phyloP scores from a whole-genome alignment of 2,797 vertebrate genomes.

The Liparis tanakae region DNA sequence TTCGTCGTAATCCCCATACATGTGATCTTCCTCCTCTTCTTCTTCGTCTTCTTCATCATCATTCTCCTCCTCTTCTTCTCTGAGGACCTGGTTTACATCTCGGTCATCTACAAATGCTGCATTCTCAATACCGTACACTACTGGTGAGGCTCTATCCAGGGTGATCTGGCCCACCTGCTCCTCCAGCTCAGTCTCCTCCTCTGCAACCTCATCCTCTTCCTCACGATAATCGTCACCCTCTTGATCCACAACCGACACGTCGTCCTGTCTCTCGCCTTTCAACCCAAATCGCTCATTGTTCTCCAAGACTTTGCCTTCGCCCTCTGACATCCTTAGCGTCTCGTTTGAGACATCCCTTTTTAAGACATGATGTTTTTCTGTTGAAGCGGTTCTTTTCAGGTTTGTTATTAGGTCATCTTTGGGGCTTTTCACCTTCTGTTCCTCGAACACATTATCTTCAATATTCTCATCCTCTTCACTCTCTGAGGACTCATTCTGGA shows the following conservation, averaged over 20 bases:
- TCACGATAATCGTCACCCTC: conserved; percentile 49
- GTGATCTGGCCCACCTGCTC: conserved; percentile 73
- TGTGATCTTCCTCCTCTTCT: conserved; percentile 73
- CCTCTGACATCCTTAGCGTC: conserved; percentile 38
- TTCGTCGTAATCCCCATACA: conserved; percentile 79
- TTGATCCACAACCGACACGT: conserved; percentile 21
- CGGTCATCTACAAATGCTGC: conserved; percentile 91
- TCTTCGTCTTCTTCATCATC: conserved; percentile 77
- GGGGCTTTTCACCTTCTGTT: conserved; percentile 54
- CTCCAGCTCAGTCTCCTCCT: conserved; percentile 75
- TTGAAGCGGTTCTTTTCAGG: conserved; percentile 30
- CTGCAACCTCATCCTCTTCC: conserved; percentile 67
- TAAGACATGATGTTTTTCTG: conserved; percentile 38
- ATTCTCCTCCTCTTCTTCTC: conserved; percentile 71
- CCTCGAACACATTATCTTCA: conserved; percentile 77
- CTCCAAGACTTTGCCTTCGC: conserved; percentile 57
- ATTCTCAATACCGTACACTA: conserved; percentile 90
- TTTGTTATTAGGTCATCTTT: conserved; percentile 40
- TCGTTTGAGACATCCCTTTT: conserved; percentile 36
- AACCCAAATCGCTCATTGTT: conserved; percentile 34
- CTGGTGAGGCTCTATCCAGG: conserved; percentile 75
- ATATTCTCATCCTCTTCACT: conserved; percentile 78
- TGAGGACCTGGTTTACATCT: conserved; percentile 82
- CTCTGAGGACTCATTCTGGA: conserved; percentile 88
- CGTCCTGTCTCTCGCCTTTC: conserved; percentile 40